A percentile compares a stretch with the other conserved stretches of the same genome.
Conservation (phyloP, 1,140 invertebrate species). For the Trinorchestia longiramus region DNA sequence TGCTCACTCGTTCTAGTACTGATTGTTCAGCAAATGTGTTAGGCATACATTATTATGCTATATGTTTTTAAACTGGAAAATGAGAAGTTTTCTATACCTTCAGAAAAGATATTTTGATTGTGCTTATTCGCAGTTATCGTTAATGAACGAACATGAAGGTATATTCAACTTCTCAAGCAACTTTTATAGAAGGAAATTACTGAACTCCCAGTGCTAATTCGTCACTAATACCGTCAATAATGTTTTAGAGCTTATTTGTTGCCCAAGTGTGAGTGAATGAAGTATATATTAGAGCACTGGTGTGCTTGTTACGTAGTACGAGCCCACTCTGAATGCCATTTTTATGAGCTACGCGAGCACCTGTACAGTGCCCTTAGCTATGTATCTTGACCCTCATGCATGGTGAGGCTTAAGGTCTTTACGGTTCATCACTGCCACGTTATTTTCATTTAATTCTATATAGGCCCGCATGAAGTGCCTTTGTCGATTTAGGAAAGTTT, state of each 20-base stretch:
- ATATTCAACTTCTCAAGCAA: neutral
- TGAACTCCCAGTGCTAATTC: neutral
- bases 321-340: neutral
- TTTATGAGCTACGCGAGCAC: neutral
- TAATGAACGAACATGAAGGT: neutral
- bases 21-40: neutral
- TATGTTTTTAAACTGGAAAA: neutral
- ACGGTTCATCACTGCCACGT: neutral
- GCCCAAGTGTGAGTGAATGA: neutral
- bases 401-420: neutral
- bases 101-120: neutral
- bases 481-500: neutral
- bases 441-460: neutral
- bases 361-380: neutral
- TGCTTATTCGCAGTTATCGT: neutral
- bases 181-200: neutral
- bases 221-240: neutral
- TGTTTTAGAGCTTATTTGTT: neutral
- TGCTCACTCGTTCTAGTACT: neutral
- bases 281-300: neutral
- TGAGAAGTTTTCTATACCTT: neutral
- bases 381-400: neutral
- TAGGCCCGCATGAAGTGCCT: neutral
- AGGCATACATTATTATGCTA: neutral
- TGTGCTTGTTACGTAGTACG: neutral